These are phyloP conservation scores for Odontophorus gujanensis DNA, from an alignment of 2,113 vertebrate genomes.

Conservation along the genomic window DNA sequence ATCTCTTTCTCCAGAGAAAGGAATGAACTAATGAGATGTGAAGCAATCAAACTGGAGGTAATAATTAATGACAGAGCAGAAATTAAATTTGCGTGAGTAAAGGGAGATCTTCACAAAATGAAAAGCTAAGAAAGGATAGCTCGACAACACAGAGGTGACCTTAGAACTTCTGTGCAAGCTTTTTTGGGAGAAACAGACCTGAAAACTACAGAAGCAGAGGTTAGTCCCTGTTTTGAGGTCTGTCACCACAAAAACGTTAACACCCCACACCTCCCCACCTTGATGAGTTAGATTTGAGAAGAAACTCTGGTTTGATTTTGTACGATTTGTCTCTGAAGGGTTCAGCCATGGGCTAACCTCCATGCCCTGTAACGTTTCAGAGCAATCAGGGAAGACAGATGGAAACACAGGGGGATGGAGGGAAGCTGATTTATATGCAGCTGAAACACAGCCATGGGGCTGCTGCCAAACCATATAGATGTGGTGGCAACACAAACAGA, in stretches of 20 bases:
- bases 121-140: not conserved
- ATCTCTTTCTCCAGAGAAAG: not conserved
- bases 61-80: not conserved
- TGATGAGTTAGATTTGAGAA: not conserved
- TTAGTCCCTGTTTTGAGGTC: not conserved
- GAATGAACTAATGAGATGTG: not conserved
- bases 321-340: not conserved
- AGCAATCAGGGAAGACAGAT: slow-evolving; percentile 68
- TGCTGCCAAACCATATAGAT: slow-evolving; percentile 75
- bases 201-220: not conserved
- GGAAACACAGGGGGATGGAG: slow-evolving; percentile 55
- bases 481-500: slow-evolving; percentile 80
- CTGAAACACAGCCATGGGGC: slow-evolving; percentile 68
- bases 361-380: slow-evolving; percentile 53
- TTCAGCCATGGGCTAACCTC: slow-evolving; percentile 37
- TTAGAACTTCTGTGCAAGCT: not conserved
- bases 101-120: not conserved
- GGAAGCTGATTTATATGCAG: slow-evolving; percentile 58
- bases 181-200: not conserved
- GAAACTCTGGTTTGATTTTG: slow-evolving; percentile 7
- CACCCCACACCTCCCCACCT: not conserved
- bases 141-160: not conserved
- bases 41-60: not conserved
- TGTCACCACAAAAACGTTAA: not conserved
- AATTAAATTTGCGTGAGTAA: not conserved